Conservation (phyloP, 2,888 invertebrate species). For the Tetragnatha montana region DNA sequence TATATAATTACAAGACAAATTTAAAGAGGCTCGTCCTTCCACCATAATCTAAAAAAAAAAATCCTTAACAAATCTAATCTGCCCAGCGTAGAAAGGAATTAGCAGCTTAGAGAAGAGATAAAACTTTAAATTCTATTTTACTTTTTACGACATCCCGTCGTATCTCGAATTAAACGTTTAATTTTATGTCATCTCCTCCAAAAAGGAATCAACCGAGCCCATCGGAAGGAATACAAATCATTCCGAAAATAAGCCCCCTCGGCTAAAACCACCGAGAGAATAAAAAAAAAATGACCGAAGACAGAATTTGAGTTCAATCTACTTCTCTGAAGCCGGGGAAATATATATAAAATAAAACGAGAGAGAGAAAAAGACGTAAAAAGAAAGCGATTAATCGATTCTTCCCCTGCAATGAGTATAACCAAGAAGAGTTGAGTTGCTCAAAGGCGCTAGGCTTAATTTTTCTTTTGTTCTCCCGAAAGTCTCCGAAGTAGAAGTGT, state of each 20-base stretch:
- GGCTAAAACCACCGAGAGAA: neutral
- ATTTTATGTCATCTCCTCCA: constrained; percentile 17
- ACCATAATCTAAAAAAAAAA: neutral
- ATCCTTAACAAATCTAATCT: neutral
- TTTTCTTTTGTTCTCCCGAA: constrained; percentile 43
- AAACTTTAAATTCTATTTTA: constrained; percentile 1
- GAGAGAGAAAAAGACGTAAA: constrained; percentile 7
- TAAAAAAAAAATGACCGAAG: neutral
- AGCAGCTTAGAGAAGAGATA: neutral
- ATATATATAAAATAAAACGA: constrained; percentile 35
- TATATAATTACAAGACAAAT: neutral
- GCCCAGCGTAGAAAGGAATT: neutral
- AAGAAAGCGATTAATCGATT: constrained; percentile 58
- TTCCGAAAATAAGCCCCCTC: constrained; percentile 21
- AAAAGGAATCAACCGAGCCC: constrained; percentile 13
- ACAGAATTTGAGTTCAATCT: constrained; percentile 45
- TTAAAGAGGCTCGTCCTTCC: neutral
- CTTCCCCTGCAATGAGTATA: constrained; percentile 42
- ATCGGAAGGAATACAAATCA: constrained; percentile 49
- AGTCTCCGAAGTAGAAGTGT: constrained; percentile 55
- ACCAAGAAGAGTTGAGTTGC: constrained; percentile 35
- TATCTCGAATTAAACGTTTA: constrained; percentile 18
- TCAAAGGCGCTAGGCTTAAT: constrained; percentile 47
- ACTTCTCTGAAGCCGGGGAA: constrained; percentile 23
- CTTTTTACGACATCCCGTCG: neutral